These are phyloP conservation scores for Candoia aspera DNA, from an alignment of 2,113 vertebrate genomes.

Conservation along the genomic window DNA sequence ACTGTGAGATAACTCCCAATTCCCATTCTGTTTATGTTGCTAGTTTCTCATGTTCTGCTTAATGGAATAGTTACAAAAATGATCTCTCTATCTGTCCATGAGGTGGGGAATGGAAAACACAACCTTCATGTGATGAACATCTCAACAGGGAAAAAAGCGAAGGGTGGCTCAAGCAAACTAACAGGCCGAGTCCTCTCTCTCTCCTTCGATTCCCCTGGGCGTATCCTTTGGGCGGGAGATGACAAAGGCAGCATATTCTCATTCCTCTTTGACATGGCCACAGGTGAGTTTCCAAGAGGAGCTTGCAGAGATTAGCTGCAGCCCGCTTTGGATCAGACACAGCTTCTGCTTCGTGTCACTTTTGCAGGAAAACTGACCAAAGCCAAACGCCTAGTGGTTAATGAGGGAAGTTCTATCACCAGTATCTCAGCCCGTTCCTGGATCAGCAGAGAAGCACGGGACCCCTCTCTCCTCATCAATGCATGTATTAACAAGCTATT, in stretches of 20 bases:
- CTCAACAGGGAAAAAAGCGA: constrained; percentile 92
- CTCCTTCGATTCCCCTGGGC: constrained; percentile 90
- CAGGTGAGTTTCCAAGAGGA: constrained; percentile 72
- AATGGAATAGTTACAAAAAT: not conserved
- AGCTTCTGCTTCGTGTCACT: too few species aligned
- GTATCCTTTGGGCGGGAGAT: constrained; percentile 91
- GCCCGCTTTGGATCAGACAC: not conserved
- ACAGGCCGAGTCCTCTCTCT: constrained; percentile 88
- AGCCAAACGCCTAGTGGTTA: constrained; percentile 90
- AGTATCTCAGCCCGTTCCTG: constrained; percentile 91
- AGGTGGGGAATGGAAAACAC: constrained; percentile 93
- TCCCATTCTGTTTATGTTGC: not conserved
- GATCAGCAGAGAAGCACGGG: constrained; percentile 92
- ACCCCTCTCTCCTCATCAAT: constrained; percentile 90
- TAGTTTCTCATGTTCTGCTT: not conserved
- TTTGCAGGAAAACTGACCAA: constrained; percentile 89
- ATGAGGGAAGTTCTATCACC: constrained; percentile 88
- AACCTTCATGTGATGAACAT: constrained; percentile 92
- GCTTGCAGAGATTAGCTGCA: too few species aligned
- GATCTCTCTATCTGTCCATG: constrained; percentile 32
- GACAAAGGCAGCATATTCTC: constrained; percentile 91
- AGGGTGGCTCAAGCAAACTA: constrained; percentile 89
- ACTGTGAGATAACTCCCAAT: not conserved
- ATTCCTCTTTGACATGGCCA: constrained; percentile 94
- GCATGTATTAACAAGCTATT: constrained; percentile 90